A percentile compares a stretch with the other conserved stretches of the same genome.
Conservation (phyloP, 2,888 invertebrate genomes). For the Xiphydria camelus region DNA sequence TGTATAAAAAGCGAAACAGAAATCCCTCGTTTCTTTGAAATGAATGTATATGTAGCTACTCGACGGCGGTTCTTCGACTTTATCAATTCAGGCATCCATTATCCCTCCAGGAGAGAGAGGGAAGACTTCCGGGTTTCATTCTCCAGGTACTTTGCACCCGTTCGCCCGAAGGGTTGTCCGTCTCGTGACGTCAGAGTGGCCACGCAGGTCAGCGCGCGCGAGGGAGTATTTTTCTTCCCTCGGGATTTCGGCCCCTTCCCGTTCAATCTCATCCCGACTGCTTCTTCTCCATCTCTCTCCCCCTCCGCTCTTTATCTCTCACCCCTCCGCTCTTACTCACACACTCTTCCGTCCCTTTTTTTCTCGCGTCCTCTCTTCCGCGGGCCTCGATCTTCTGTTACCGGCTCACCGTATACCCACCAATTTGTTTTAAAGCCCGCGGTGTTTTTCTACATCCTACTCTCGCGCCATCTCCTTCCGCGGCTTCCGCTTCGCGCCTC, state of each 20-base stretch:
- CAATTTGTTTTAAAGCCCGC: slow-evolving; percentile 1
- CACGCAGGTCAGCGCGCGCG: slow-evolving; percentile 26
- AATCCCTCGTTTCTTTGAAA: no score
- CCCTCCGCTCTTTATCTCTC: no score
- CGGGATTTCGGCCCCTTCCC: slow-evolving; percentile 24
- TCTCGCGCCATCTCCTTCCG: no score
- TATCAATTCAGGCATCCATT: no score
- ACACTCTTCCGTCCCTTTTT: slow-evolving; percentile 7
- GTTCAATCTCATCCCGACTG: slow-evolving; percentile 26
- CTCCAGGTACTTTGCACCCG: neutral
- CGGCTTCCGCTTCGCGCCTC: no score
- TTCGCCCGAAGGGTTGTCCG: slow-evolving; percentile 19
- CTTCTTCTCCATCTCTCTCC: no score
- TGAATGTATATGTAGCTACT: no score
- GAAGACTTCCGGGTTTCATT: neutral
- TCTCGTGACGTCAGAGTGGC: slow-evolving; percentile 21
- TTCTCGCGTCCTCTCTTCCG: neutral
- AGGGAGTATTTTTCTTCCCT: slow-evolving; percentile 33
- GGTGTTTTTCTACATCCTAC: neutral
- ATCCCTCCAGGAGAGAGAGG: no score
- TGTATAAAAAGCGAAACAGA: no score
- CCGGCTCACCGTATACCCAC: neutral
- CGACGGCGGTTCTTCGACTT: no score
- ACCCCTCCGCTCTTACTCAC: slow-evolving; percentile 18
- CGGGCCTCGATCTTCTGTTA: no score